phyloP scores from a whole-genome alignment of 1,140 invertebrate genomes.

The Tachypleus tridentatus region DNA sequence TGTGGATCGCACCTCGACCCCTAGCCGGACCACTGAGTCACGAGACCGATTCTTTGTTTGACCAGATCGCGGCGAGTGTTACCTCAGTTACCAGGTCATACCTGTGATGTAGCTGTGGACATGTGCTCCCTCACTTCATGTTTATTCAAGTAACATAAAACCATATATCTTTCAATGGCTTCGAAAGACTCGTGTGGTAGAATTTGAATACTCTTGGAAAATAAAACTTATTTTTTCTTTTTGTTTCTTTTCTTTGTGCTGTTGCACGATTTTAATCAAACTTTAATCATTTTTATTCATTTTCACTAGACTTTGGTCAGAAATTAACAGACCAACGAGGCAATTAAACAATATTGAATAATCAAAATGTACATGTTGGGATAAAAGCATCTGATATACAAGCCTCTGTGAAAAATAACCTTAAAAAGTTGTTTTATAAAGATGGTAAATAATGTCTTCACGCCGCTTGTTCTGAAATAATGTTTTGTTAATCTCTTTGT shows the following conservation, averaged over 20 bases:
- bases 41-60: constrained; percentile 29
- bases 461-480: too few species aligned
- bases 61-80: constrained; percentile 29
- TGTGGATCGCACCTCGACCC: constrained; percentile 32
- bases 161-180: too few species aligned
- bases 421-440: too few species aligned
- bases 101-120: constrained; percentile 29
- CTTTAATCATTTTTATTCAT: background rate
- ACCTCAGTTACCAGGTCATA: constrained; percentile 29
- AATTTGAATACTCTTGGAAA: background rate
- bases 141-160: constrained; percentile 19
- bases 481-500: too few species aligned
- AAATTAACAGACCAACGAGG: background rate
- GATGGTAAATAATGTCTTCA: too few species aligned
- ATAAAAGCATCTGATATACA: too few species aligned
- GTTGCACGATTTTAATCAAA: background rate
- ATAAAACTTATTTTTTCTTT: background rate
- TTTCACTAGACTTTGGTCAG: background rate
- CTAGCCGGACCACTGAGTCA: constrained; percentile 27
- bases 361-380: too few species aligned
- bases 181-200: too few species aligned
- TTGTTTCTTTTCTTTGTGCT: background rate
- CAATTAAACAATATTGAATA: too few species aligned
- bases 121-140: constrained; percentile 29
- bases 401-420: too few species aligned